Evolutionary conservation across 1,140 invertebrate genomes (phyloP), one percentile per base, ranked within the genome.

Genomic region (Brachionus sp.): DNA sequence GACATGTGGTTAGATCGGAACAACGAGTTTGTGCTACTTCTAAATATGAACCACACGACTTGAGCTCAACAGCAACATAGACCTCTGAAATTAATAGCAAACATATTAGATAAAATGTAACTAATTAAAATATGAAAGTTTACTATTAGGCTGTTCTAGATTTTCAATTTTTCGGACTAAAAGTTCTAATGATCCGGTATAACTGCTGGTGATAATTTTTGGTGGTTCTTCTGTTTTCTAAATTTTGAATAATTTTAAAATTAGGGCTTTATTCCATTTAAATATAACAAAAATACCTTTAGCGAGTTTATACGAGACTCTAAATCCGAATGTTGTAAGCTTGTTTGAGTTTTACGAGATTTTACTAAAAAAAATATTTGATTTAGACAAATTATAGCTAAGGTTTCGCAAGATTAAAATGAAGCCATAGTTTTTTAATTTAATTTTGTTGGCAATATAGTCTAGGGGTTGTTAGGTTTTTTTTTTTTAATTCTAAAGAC

Each of bases 31-130:
- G 46, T 35, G 77, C 77, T 39, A 80, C 77, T 66, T 80, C 33
- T 80, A 80, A 80, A 62, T 80, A 80, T 6, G 77, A 80, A 35
- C 77, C 77, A 44, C 77, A 80, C 7, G 77, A 80, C 19, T 80
- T 80, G 12, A 62, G 25, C 39, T 80, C 77, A 39, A 80, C 77
- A 13, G 77, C 77, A 9, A 80, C 77, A 62, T 13, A 80, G 12
- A 80, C 77, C 9, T 66, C 77, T 80, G 39, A 25, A 42, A 19
- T 57, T 33, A 57, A 39, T 25, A 19, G 12, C 1, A 66, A 42
- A 10, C 35, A 13, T 50, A 46, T 53, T n/a, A 53, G 5, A 5
- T 46, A 77, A 57, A 46, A 46, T n/a, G 12, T 2, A 2, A 16
- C 39, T 44, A 25, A 25, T 50, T 23, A 25, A 25, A 46, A 46